Conservation (phyloP, 2,888 invertebrate species). For the Campoletis raptor region DNA sequence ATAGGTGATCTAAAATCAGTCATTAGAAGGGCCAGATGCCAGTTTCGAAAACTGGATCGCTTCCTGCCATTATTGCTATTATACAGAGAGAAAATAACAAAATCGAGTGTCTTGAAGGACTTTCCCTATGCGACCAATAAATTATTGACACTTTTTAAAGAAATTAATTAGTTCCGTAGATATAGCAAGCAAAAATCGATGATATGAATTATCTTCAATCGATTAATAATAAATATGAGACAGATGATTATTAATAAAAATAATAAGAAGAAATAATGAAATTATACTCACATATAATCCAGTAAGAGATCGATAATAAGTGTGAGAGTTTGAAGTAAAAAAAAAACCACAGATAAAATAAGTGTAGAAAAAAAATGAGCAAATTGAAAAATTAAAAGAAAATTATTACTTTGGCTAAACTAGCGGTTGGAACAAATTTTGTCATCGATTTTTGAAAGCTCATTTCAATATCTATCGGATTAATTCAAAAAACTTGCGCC, state of each 20-base stretch:
- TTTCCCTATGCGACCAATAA: conserved; percentile 23
- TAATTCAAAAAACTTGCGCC: conserved; percentile 31
- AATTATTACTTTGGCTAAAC: neutral
- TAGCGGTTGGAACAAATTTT: neutral
- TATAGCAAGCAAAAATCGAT: neutral
- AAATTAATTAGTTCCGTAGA: neutral
- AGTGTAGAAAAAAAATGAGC: neutral
- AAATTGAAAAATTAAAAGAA: neutral
- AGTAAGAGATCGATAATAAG: no score
- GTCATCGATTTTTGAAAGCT: neutral
- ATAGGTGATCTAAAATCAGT: conserved; percentile 65
- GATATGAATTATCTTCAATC: neutral
- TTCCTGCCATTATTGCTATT: conserved; percentile 61
- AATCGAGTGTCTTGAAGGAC: neutral
- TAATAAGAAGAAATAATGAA: no score
- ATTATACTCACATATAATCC: no score
- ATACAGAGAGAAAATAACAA: conserved; percentile 33
- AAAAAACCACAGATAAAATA: neutral
- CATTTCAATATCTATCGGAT: neutral
- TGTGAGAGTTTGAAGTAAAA: no score
- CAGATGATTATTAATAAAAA: neutral
- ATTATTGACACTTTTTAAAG: neutral
- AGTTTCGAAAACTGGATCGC: conserved; percentile 7
- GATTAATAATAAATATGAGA: neutral
- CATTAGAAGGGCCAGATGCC: conserved; percentile 33